Evolutionary conservation across 2,797 vertebrate genomes (phyloP).

Genomic region (Xiphorhynchus erythropygius): DNA sequence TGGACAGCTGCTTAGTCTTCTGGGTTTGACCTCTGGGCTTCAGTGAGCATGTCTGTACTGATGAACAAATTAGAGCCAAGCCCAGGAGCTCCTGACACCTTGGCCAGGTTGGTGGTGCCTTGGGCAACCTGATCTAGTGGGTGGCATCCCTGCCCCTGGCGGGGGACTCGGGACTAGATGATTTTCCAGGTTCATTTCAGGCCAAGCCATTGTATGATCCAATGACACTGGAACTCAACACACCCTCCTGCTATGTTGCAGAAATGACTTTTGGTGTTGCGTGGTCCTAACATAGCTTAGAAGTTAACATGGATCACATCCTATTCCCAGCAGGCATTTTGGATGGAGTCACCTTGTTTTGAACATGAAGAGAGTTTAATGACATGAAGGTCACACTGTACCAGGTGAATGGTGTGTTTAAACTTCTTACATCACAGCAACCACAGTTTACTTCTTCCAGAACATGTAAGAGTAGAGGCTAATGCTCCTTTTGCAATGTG

Average conservation of each 20-base stretch:
- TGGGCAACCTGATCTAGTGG: neutral
- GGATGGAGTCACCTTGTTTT: neutral
- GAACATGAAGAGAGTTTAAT: neutral
- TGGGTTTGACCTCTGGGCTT: neutral
- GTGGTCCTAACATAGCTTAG: neutral
- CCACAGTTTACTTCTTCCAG: slow-evolving; percentile 16
- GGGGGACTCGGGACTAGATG: neutral
- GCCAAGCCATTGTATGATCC: neutral
- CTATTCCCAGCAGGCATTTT: neutral
- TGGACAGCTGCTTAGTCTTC: neutral
- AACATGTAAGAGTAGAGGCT: neutral
- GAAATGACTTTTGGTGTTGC: neutral
- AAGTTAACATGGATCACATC: neutral
- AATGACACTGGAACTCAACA: neutral
- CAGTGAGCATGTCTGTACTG: neutral
- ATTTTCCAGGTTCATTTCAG: neutral
- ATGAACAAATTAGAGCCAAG: neutral
- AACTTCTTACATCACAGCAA: neutral
- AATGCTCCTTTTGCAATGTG: neutral
- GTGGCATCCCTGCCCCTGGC: neutral
- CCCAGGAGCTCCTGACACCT: neutral
- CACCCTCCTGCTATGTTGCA: neutral
- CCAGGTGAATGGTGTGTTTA: neutral
- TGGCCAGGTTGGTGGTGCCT: neutral
- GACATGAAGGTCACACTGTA: neutral